These are phyloP conservation scores for Pseudomyrmex sp. DNA, from an alignment of 1,140 invertebrate species.

Conservation along the genomic window DNA sequence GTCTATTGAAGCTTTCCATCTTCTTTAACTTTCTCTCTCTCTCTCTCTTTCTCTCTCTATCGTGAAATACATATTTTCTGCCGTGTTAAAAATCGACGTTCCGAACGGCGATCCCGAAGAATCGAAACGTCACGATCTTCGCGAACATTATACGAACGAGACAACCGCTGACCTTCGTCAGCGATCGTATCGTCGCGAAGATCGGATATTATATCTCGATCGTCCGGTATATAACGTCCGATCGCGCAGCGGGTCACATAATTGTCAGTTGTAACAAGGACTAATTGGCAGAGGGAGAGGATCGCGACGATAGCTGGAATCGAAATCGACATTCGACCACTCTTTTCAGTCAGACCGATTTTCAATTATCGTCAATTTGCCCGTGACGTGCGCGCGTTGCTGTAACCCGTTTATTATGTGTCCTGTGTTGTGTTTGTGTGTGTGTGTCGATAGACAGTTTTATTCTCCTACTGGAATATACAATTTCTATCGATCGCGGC, in stretches of 20 bases:
- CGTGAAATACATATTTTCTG: too few relatives aligned
- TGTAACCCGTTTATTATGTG: conserved; percentile 53
- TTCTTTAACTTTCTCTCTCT: too few relatives aligned
- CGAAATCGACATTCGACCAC: conserved; percentile 6
- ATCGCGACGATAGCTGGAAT: conserved; percentile 55
- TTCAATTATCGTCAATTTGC: conserved; percentile 55
- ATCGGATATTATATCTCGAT: conserved; percentile 30
- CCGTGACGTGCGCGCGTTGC: not conserved
- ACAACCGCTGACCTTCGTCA: conserved; percentile 51
- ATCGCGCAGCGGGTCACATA: conserved; percentile 58
- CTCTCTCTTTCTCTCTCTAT: too few relatives aligned
- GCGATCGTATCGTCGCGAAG: conserved; percentile 22
- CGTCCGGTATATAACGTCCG: conserved; percentile 5
- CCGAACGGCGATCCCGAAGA: not conserved
- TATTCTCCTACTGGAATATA: conserved; percentile 29
- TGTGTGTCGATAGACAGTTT: not conserved
- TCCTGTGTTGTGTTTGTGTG: too few relatives aligned
- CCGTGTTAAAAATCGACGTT: not conserved
- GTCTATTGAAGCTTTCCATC: too few relatives aligned
- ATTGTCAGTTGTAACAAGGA: conserved; percentile 58
- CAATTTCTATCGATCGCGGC: conserved; percentile 40
- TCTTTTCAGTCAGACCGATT: conserved; percentile 48
- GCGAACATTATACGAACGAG: not conserved
- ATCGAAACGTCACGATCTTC: conserved; percentile 44
- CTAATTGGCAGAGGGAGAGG: conserved; percentile 53